Evolutionary conservation across 1,140 invertebrate species (phyloP), one percentile per base, ranked within the genome.

Genomic region (Euura saliciscinereae): DNA sequence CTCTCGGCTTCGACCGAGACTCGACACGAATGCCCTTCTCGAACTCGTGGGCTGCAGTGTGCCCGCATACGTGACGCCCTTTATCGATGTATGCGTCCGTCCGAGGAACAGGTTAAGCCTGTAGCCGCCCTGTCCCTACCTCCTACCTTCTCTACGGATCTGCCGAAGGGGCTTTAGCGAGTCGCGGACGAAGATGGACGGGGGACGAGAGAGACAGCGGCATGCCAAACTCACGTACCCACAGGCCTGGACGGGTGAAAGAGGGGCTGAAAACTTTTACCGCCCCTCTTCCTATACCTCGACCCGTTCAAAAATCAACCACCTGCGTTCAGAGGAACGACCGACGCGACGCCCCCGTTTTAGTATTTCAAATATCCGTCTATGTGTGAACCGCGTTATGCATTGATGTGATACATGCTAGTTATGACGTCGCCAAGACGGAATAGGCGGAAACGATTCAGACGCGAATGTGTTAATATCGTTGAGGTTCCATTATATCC

Each of bases 11-110:
- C 10, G 51, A 8, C 28, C 51, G 51, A 59, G 8, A 59, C 8
- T 59, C 51, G 51, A 59, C 51, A 59, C 51, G 51, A 59, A 59
- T 59, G 51, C 51, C 51, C 51, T 59, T 59, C 51, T 59, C 51
- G 51, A 59, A 59, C 13, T 59, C 51, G 51, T 59, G 5, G 51
- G 13, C 13, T 59, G 51, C 51, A 59, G 51, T n/a, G 51, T 59
- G 51, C 13, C 10, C 51, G 8, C 51, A n/a, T n/a, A 59, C 28
- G 28, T 28, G 51, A 59, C 13, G 51, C 51, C 51, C 51, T 59
- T 59, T 59, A 59, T 59, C 51, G 51, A 59, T 59, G 51, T 59
- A 59, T 59, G 51, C 51, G 51, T 5, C 51, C 8, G 51, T 59
- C 51, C 51, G 5, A 59, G 51, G 51, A 59, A 59, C 51, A 59